Percentiles rank a stretch among this genome's conserved stretches.
phyloP scores from a whole-genome alignment of 2,888 invertebrate species.

The Zaprionus bogoriensis region DNA sequence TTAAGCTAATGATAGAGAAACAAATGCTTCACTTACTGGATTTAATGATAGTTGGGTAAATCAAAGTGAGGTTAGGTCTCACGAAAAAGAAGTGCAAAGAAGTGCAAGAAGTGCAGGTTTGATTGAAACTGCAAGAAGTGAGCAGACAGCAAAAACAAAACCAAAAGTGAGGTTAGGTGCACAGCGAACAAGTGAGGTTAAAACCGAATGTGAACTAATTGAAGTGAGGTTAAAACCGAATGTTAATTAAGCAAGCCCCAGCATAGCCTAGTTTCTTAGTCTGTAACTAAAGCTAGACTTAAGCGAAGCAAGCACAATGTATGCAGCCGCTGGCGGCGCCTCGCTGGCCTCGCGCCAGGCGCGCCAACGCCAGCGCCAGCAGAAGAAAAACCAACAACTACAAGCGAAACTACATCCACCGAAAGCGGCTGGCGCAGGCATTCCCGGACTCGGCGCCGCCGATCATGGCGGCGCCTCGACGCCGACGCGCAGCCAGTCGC shows the following conservation, averaged over 20 bases:
- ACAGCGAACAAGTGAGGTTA: conserved; percentile 6
- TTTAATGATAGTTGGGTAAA: not conserved
- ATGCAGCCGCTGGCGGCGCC: conserved; percentile 94
- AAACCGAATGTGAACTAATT: not conserved
- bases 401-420: conserved; percentile 84
- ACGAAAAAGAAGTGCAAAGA: no score
- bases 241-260: conserved; percentile 22
- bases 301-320: conserved; percentile 84
- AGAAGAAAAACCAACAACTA: conserved; percentile 83
- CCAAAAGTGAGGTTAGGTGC: not conserved
- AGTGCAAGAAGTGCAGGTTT: no score
- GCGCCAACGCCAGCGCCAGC: conserved; percentile 86
- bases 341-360: conserved; percentile 93
- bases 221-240: conserved; percentile 14
- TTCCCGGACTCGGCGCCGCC: conserved; percentile 50
- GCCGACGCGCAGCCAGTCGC: conserved; percentile 81
- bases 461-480: conserved; percentile 78
- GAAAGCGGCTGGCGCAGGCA: conserved; percentile 70
- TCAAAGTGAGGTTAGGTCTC: not conserved
- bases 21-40: no score
- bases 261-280: conserved; percentile 35
- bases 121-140: no score
- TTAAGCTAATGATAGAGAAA: not conserved
- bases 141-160: no score
- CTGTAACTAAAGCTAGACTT: conserved; percentile 33